A percentile compares a stretch with the other conserved stretches of the same genome.
Evolutionary conservation across 2,888 invertebrate species (phyloP).

Genomic region (Ichneumon xanthorius): DNA sequence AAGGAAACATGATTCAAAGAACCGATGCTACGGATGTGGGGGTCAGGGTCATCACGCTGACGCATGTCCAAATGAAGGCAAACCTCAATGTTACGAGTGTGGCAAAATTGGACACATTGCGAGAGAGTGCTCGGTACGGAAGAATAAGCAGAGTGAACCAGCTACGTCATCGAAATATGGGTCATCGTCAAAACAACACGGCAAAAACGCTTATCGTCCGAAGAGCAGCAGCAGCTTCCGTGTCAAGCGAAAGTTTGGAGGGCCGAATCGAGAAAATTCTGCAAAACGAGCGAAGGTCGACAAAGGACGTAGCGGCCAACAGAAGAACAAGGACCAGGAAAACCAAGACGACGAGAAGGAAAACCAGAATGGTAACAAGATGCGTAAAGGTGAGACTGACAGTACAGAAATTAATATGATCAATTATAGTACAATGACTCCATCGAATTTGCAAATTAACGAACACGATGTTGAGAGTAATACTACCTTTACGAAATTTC

Average conservation of each 20-base stretch:
- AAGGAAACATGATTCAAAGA: constrained; percentile 51
- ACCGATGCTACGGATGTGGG: constrained; percentile 62
- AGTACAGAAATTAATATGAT: constrained; percentile 48
- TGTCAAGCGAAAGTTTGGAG: constrained; percentile 46
- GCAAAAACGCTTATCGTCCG: constrained; percentile 30
- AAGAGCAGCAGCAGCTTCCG: constrained; percentile 30
- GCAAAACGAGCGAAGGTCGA: constrained; percentile 54
- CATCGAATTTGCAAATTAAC: constrained; percentile 43
- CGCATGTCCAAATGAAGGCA: constrained; percentile 58
- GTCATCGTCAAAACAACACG: constrained; percentile 46
- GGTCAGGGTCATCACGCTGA: constrained; percentile 58
- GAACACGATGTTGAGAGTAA: constrained; percentile 32
- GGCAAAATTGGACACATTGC: constrained; percentile 50
- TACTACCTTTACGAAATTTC: constrained; percentile 56
- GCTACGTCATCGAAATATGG: constrained; percentile 37
- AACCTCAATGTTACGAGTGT: constrained; percentile 54
- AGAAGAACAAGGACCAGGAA: constrained; percentile 40
- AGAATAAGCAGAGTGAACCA: constrained; percentile 33
- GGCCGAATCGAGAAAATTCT: constrained; percentile 33
- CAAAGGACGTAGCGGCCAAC: constrained; percentile 49
- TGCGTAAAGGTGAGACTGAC: constrained; percentile 43
- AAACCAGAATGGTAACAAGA: constrained; percentile 48
- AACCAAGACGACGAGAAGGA: constrained; percentile 49
- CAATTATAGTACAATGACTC: constrained; percentile 48
- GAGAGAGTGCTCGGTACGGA: constrained; percentile 43